Evolutionary conservation across 2,113 vertebrate genomes (phyloP).

Genomic region (Trochalopteron elliotii): DNA sequence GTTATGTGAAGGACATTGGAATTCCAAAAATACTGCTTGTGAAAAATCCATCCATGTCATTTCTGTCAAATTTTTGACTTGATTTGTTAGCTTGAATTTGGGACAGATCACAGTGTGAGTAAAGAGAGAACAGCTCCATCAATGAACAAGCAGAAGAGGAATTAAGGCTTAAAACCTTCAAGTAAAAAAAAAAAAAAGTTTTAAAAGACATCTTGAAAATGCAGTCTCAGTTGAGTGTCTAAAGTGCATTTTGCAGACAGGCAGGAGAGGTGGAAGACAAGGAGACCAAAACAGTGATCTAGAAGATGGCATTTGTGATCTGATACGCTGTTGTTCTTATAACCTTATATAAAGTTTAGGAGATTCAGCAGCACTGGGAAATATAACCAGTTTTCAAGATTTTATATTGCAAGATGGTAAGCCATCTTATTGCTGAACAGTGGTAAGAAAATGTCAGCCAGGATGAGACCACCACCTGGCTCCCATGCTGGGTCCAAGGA

Average conservation of each 20-base stretch:
- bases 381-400: neutral
- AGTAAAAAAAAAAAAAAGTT: neutral
- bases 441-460: neutral
- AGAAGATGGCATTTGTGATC: neutral
- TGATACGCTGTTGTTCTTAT: neutral
- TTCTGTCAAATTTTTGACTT: neutral
- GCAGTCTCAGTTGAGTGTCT: neutral
- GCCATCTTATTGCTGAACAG: neutral
- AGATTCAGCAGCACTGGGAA: neutral
- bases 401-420: neutral
- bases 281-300: neutral
- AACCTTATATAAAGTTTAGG: neutral
- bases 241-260: neutral
- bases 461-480: neutral
- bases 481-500: neutral
- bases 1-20: neutral
- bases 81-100: neutral
- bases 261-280: neutral
- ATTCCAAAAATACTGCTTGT: neutral
- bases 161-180: neutral
- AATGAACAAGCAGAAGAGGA: neutral
- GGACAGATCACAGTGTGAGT: neutral
- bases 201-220: neutral
- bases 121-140: neutral
- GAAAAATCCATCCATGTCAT: neutral